Evolutionary conservation across 2,888 invertebrate genomes (phyloP).

Genomic region (Aspidiotus rigidus): DNA sequence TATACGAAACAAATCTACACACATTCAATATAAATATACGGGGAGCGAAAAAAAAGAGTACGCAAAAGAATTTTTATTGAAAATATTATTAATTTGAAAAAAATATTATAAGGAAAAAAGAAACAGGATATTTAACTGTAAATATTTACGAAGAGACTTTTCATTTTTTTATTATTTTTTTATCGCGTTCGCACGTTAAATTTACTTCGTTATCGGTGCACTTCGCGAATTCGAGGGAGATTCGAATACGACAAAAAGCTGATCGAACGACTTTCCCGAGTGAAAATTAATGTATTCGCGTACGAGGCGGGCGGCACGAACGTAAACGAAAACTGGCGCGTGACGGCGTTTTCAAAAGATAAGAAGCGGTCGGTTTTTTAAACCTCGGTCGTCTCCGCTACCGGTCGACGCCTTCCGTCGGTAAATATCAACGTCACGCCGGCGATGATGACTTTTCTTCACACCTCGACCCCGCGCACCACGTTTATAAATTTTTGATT

Average conservation of each 20-base stretch:
- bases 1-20: conserved; percentile 16
- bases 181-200: not conserved
- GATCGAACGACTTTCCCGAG: not conserved
- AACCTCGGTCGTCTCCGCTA: conserved; percentile 9
- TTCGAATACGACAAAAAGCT: conserved; percentile 13
- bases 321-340: conserved; percentile 24
- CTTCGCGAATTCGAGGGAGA: not conserved
- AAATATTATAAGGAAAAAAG: not conserved
- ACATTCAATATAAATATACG: conserved; percentile 10
- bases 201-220: too few relatives aligned
- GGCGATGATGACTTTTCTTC: conserved; percentile 8
- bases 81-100: too few relatives aligned
- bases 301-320: conserved; percentile 9
- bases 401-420: not conserved
- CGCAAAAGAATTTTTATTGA: conserved; percentile 5
- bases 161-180: conserved; percentile 11
- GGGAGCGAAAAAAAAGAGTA: conserved; percentile 3
- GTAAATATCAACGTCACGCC: conserved; percentile 11
- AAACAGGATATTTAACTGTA: conserved; percentile 13
- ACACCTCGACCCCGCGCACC: not conserved
- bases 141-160: conserved; percentile 9
- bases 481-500: conserved; percentile 16
- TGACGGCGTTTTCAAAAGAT: conserved; percentile 21
- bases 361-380: conserved; percentile 17
- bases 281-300: conserved; percentile 5